phyloP scores from a whole-genome alignment of 2,888 invertebrate genomes.

The Blomia tropicalis region DNA sequence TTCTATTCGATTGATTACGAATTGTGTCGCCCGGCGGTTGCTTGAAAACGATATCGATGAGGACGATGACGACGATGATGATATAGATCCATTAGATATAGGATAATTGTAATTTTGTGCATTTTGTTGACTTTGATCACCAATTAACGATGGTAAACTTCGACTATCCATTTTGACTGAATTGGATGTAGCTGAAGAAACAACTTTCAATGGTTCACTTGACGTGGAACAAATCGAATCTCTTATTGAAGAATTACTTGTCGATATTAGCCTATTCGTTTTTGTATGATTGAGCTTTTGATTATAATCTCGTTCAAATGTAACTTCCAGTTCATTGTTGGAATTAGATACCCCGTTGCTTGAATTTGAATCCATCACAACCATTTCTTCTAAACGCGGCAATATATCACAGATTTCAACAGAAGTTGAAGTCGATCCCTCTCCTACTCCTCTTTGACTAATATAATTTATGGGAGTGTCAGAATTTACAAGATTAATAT shows the following conservation, averaged over 20 bases:
- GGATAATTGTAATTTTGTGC: neutral
- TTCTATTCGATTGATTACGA: neutral
- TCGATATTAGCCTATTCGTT: neutral
- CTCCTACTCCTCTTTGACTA: neutral
- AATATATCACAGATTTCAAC: neutral
- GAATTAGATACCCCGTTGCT: neutral
- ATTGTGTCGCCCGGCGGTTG: neutral
- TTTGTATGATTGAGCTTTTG: too few species aligned
- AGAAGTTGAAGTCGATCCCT: neutral
- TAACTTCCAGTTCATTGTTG: neutral
- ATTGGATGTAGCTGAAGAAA: neutral
- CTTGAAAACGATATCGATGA: too few species aligned
- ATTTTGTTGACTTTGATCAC: neutral
- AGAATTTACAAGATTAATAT: neutral
- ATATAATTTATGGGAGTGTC: neutral
- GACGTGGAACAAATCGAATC: neutral
- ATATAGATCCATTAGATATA: neutral
- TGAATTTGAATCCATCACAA: neutral
- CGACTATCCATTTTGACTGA: neutral
- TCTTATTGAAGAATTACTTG: neutral
- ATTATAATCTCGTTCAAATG: neutral
- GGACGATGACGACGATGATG: neutral
- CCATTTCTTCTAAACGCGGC: neutral
- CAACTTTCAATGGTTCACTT: neutral
- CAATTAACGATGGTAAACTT: neutral